phyloP scores from a whole-genome alignment of 2,113 vertebrate species.

The Gymnogyps californianus region DNA sequence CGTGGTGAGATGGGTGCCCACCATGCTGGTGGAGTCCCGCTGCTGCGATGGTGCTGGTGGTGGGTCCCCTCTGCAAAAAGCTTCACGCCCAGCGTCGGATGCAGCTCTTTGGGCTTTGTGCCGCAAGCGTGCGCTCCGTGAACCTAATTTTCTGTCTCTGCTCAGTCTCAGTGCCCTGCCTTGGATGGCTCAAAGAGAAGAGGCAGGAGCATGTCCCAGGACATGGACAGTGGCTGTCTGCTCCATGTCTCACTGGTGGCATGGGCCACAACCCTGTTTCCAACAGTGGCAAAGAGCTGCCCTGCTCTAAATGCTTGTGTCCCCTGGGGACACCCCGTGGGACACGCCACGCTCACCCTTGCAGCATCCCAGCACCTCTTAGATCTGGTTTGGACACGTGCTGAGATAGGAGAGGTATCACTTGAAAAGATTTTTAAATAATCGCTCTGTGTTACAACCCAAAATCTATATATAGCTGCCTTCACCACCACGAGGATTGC shows the following conservation, averaged over 20 bases:
- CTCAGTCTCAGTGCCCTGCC: background rate
- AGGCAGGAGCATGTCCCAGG: fast-evolving
- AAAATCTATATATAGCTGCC: fast-evolving
- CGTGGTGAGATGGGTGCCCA: background rate
- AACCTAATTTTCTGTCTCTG: background rate
- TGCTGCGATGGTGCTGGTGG: background rate
- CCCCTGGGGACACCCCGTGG: background rate
- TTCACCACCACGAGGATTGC: fast-evolving
- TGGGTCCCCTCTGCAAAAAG: background rate
- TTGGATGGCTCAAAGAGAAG: background rate
- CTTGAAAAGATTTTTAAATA: no score
- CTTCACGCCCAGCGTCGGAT: fast-evolving
- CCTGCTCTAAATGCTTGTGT: background rate
- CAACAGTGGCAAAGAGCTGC: background rate
- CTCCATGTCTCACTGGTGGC: fast-evolving
- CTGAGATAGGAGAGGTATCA: background rate
- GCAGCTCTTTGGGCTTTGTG: background rate
- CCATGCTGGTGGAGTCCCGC: fast-evolving
- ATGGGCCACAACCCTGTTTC: background rate
- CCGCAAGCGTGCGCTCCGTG: fast-evolving
- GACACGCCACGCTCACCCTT: background rate
- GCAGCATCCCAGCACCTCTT: background rate
- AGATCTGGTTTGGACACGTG: background rate
- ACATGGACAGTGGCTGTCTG: fast-evolving
- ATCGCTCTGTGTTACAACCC: fast-evolving